Evolutionary conservation across 2,888 invertebrate species (phyloP).

Genomic region (Plagodis dolabraria): DNA sequence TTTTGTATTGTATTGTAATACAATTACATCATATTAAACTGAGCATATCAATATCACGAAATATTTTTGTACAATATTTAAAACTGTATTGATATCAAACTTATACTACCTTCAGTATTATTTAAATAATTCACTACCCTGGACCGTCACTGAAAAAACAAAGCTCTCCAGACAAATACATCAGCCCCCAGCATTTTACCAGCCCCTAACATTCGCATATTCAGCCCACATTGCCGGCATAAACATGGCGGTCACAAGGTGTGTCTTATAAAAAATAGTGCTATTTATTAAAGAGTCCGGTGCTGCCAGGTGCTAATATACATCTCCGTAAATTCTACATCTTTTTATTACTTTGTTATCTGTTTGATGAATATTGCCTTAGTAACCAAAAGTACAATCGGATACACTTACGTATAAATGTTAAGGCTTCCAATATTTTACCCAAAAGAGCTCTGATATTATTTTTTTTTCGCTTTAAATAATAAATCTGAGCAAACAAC

Average conservation of each 20-base stretch:
- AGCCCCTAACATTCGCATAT: constrained; percentile 50
- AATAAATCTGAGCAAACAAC: no score
- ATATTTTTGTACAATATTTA: no score
- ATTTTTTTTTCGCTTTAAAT: no score
- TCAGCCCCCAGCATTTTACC: constrained; percentile 7
- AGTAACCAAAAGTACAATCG: no score
- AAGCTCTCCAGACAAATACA: constrained; percentile 23
- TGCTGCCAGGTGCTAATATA: constrained; percentile 4
- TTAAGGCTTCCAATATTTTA: no score
- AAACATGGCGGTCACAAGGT: constrained; percentile 77
- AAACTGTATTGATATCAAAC: no score
- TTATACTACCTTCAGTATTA: neutral
- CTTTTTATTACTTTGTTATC: neutral
- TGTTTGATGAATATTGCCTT: no score
- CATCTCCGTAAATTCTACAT: neutral
- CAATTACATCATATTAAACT: no score
- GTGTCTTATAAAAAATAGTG: constrained; percentile 73
- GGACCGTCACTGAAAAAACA: constrained; percentile 1
- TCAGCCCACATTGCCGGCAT: constrained; percentile 69
- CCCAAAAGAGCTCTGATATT: no score
- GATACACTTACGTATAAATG: no score
- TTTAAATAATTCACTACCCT: constrained; percentile 14
- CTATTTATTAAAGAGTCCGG: constrained; percentile 76
- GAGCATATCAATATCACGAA: no score
- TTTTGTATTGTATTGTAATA: no score